These are phyloP conservation scores for Mormoops blainvillei DNA, from an alignment of 2,113 vertebrate species.

Conservation along the genomic window DNA sequence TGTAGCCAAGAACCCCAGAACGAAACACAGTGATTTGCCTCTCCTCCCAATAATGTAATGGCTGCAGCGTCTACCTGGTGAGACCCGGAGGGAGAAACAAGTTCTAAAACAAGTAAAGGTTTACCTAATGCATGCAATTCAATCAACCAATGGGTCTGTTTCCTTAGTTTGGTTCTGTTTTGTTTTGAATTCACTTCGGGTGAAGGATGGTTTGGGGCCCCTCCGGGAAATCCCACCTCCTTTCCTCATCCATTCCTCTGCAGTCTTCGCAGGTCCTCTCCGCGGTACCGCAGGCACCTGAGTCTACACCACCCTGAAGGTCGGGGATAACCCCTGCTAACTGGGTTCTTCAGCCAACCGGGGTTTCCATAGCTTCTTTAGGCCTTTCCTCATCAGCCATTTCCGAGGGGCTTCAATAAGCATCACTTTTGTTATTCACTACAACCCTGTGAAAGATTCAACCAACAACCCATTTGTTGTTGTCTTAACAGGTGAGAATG, in stretches of 20 bases:
- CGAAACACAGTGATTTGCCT: background rate
- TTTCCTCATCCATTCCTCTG: background rate
- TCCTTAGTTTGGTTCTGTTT: background rate
- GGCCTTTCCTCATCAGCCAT: background rate
- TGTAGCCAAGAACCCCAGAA: slow-evolving; percentile 1
- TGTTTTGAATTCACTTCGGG: background rate
- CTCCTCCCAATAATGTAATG: background rate
- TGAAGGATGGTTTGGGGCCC: background rate
- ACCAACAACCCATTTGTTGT: background rate
- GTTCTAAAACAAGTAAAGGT: background rate
- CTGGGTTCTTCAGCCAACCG: background rate
- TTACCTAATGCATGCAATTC: background rate
- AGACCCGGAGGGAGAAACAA: background rate
- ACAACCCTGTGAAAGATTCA: background rate
- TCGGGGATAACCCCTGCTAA: background rate
- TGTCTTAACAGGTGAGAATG: background rate
- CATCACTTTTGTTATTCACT: background rate
- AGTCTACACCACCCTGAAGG: background rate
- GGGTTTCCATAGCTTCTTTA: background rate
- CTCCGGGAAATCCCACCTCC: background rate
- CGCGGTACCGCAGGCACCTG: too few relatives aligned
- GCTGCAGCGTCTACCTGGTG: background rate
- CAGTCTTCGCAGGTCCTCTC: background rate
- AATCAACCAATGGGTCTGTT: background rate
- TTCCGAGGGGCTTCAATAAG: background rate